These are phyloP conservation scores for Hydrozoanthus gracilis DNA, from an alignment of 92 coral and sea anemone species.

Conservation along the genomic window DNA sequence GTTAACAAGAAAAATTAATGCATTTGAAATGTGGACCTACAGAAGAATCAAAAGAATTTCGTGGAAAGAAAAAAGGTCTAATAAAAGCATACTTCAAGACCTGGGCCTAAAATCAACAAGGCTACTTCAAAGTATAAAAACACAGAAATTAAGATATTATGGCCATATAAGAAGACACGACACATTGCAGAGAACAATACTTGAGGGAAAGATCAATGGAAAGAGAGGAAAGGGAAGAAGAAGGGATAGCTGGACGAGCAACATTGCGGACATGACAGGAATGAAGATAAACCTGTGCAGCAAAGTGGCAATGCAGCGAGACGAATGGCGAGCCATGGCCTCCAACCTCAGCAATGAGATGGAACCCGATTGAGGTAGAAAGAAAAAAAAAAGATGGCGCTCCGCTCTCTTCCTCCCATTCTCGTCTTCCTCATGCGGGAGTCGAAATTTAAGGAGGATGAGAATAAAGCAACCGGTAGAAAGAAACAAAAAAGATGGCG, in stretches of 20 bases:
- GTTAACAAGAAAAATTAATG: neutral
- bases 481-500: no score
- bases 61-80: neutral
- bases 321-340: neutral
- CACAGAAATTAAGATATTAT: neutral
- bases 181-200: neutral
- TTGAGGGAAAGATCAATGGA: constrained; percentile 11
- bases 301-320: neutral
- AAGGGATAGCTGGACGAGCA: neutral
- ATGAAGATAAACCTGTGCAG: neutral
- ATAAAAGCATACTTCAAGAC: neutral
- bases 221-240: neutral
- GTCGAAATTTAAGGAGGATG: no score
- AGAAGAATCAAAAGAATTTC: constrained; percentile 2
- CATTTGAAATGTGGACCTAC: neutral
- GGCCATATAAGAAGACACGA: constrained; percentile 6
- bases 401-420: no score
- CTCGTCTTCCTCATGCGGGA: no score
- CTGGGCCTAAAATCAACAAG: neutral
- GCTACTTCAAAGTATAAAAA: neutral
- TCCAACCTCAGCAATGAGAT: neutral
- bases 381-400: no score
- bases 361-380: neutral
- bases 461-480: no score
- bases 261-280: neutral